Conservation (phyloP, 2,113 vertebrate species). For the Trichomycterus rosablanca region DNA sequence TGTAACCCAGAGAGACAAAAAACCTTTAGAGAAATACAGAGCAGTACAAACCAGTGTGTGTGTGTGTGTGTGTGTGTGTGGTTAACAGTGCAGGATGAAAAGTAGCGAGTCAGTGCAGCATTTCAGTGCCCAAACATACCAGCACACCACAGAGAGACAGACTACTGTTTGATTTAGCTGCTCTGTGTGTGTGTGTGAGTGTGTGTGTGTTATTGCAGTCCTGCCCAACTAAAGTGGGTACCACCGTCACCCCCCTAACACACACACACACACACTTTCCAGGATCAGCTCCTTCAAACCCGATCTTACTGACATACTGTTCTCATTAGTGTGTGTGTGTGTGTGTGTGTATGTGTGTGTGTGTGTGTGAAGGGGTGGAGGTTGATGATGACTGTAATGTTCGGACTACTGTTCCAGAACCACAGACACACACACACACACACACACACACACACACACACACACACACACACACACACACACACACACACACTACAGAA, state of each 20-base stretch:
- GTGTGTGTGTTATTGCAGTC: conserved; percentile 11
- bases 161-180: not conserved
- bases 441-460: not conserved
- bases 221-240: conserved; percentile 28
- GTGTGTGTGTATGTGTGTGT: conserved; percentile 7
- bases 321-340: conserved; percentile 67
- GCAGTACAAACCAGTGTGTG: too few relatives aligned
- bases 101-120: conserved; percentile 52
- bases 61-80: not conserved
- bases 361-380: too few relatives aligned
- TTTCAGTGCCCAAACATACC: conserved; percentile 56
- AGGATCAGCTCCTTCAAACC: not conserved
- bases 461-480: conserved; percentile 5
- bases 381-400: too few relatives aligned
- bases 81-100: conserved; percentile 43
- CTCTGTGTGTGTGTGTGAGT: conserved; percentile 8
- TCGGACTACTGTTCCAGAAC: too few relatives aligned
- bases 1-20: conserved; percentile 49
- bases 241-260: conserved; percentile 23
- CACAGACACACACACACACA: not conserved
- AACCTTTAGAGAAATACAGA: not conserved
- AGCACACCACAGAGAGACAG: conserved; percentile 37
- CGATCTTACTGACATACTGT: conserved; percentile 61
- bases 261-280: conserved; percentile 2
- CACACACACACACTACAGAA: not conserved